Percentiles rank a stretch among this genome's conserved stretches.
Conservation (phyloP, 1,140 invertebrate genomes). For the Cotesia glomerata region DNA sequence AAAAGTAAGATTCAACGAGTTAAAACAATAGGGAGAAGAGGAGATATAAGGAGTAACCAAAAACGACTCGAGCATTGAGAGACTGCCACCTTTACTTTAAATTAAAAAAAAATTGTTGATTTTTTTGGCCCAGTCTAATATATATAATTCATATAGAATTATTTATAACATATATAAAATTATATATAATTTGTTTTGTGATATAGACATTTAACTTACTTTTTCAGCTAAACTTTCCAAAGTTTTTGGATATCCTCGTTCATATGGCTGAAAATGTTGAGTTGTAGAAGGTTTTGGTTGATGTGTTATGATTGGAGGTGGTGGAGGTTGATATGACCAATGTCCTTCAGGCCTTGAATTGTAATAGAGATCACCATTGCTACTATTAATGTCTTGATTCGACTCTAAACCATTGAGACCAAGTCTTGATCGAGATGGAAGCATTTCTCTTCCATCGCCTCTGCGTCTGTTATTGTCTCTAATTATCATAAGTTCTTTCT, state of each 20-base stretch:
- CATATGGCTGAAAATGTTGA: conserved; percentile 79
- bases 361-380: conserved; percentile 82
- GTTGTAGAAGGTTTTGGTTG: conserved; percentile 79
- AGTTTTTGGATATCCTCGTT: conserved; percentile 87
- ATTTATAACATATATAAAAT: too few species aligned
- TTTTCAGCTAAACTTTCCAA: conserved; percentile 88
- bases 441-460: conserved; percentile 77
- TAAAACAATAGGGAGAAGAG: too few species aligned
- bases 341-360: conserved; percentile 71
- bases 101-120: too few species aligned
- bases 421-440: conserved; percentile 74
- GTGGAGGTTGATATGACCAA: conserved; percentile 74
- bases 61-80: too few species aligned
- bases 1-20: too few species aligned
- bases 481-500: conserved; percentile 12
- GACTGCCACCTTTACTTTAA: too few species aligned
- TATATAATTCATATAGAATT: too few species aligned
- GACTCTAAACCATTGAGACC: conserved; percentile 70
- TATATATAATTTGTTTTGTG: too few species aligned
- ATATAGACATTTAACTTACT: conserved; percentile 54
- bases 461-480: conserved; percentile 60
- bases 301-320: conserved; percentile 84
- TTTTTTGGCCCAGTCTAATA: too few species aligned
- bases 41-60: too few species aligned
- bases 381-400: conserved; percentile 59